phyloP scores from a whole-genome alignment of 2,888 invertebrate genomes.

The Alitta virens region DNA sequence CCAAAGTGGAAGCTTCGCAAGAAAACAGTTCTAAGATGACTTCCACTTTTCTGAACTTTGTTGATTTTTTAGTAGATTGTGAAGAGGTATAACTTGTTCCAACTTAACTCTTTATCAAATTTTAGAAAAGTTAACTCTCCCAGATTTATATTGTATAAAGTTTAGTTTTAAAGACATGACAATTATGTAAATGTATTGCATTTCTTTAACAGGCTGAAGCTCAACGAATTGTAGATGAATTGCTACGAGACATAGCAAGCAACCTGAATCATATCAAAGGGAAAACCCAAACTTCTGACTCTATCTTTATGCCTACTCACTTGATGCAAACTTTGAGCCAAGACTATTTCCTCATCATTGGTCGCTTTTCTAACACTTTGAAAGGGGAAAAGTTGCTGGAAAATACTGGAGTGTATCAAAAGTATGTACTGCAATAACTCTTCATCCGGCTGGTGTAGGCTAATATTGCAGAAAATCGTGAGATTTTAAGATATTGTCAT shows the following conservation, averaged over 20 bases:
- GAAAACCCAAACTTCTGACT: constrained; percentile 25
- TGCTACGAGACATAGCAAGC: constrained; percentile 75
- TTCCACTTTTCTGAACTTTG: constrained; percentile 64
- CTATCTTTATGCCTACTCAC: constrained; percentile 39
- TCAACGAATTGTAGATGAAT: constrained; percentile 71
- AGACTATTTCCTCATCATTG: constrained; percentile 90
- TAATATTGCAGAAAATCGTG: too few relatives aligned
- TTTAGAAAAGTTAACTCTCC: too few relatives aligned
- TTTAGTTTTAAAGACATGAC: too few relatives aligned
- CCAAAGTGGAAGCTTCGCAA: constrained; percentile 74
- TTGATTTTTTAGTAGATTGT: constrained; percentile 71
- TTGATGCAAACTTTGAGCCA: constrained; percentile 83
- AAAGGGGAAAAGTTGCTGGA: constrained; percentile 66
- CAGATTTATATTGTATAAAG: too few relatives aligned
- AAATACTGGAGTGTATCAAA: constrained; percentile 72
- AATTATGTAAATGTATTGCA: too few relatives aligned
- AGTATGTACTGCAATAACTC: too few relatives aligned
- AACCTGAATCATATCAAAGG: constrained; percentile 57
- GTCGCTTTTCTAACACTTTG: constrained; percentile 65
- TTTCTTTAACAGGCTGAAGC: constrained; percentile 60
- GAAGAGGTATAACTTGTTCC: constrained; percentile 62
- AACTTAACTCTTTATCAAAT: too few relatives aligned
- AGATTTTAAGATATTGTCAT: too few relatives aligned
- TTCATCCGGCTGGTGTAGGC: too few relatives aligned
- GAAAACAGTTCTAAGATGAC: constrained; percentile 55